Evolutionary conservation across 2,113 vertebrate species (phyloP).

Genomic region (Lates calcarifer): DNA sequence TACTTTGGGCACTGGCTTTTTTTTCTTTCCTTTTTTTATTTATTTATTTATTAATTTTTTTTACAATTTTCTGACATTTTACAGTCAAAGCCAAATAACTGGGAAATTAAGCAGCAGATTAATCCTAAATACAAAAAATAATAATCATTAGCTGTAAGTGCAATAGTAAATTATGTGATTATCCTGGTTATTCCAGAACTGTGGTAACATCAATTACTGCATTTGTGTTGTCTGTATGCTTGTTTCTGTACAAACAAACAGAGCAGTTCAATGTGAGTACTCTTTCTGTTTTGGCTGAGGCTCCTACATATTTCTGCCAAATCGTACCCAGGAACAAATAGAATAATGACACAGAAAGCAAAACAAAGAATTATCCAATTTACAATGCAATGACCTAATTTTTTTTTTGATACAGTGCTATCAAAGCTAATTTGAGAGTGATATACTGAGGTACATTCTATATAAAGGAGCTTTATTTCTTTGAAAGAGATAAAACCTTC

Average conservation of each 20-base stretch:
- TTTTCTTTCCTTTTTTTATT: too few relatives aligned
- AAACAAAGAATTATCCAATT: constrained; percentile 37
- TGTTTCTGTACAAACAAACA: constrained; percentile 8
- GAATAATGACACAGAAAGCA: constrained; percentile 33
- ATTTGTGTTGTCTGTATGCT: not conserved
- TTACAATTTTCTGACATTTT: not conserved
- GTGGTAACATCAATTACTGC: not conserved
- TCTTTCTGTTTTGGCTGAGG: constrained; percentile 21
- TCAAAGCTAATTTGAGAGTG: constrained; percentile 23
- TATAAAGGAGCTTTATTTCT: constrained; percentile 11
- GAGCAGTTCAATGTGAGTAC: not conserved
- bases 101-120: not conserved
- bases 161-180: not conserved
- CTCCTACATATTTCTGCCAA: constrained; percentile 37
- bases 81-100: not conserved
- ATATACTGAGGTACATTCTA: not conserved
- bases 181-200: not conserved
- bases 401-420: constrained; percentile 2
- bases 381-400: constrained; percentile 6
- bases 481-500: not conserved
- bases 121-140: not conserved
- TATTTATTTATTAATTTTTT: too few relatives aligned
- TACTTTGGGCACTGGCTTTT: too few relatives aligned
- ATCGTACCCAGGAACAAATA: constrained; percentile 29
- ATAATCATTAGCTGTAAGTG: not conserved